Evolutionary conservation across 2,888 invertebrate genomes (phyloP).

Genomic region (Petrolisthes manimaculis): DNA sequence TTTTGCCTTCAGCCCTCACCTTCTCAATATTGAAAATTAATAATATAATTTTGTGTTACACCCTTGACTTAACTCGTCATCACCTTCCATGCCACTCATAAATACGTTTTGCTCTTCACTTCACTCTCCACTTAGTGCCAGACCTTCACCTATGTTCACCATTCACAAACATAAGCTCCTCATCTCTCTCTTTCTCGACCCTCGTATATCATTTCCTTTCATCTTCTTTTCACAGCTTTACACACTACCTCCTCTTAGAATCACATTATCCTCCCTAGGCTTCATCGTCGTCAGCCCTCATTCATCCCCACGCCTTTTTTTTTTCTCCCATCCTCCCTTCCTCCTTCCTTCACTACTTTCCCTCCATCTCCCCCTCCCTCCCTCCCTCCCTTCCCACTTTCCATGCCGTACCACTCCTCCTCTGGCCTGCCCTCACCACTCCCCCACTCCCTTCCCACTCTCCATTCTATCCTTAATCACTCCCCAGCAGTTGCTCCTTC

Average conservation of each 20-base stretch:
- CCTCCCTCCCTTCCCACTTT: neutral
- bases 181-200: too few relatives aligned
- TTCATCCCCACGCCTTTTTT: neutral
- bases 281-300: neutral
- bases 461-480: neutral
- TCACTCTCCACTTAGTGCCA: too few relatives aligned
- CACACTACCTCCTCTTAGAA: conserved; percentile 18
- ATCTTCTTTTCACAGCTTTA: conserved; percentile 6
- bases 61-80: too few relatives aligned
- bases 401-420: neutral
- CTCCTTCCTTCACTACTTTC: neutral
- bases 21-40: too few relatives aligned
- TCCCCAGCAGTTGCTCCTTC: neutral
- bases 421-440: neutral
- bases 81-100: too few relatives aligned
- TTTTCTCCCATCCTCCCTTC: neutral
- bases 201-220: neutral
- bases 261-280: neutral
- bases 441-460: neutral
- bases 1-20: too few relatives aligned
- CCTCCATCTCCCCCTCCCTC: neutral
- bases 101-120: too few relatives aligned
- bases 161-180: too few relatives aligned
- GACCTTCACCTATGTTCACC: too few relatives aligned
- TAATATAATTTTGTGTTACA: too few relatives aligned